A percentile compares a stretch with the other conserved stretches of the same genome.
These are phyloP conservation scores for Endotricha flammealis DNA, from an alignment of 2,888 invertebrate genomes.

Conservation along the genomic window DNA sequence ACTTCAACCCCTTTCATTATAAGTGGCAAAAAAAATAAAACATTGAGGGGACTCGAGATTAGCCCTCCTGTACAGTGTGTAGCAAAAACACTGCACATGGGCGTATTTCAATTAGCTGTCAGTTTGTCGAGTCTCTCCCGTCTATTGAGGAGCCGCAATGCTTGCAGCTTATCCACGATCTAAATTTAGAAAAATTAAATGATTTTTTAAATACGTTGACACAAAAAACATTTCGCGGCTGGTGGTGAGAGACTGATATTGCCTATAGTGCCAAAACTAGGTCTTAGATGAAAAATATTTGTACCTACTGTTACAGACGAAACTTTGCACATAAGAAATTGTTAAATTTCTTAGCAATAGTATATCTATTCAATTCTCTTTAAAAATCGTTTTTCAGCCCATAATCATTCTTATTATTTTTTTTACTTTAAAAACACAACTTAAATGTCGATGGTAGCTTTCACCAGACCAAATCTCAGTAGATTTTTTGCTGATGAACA, in stretches of 20 bases:
- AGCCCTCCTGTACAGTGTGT: constrained; percentile 52
- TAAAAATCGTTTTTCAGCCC: constrained; percentile 22
- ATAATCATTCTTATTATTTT: neutral
- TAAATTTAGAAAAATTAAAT: no score
- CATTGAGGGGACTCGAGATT: constrained; percentile 56
- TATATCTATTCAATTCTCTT: constrained; percentile 1
- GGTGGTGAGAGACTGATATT: no score
- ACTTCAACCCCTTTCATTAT: constrained; percentile 49
- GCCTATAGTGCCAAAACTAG: no score
- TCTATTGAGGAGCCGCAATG: constrained; percentile 26
- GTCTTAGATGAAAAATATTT: no score
- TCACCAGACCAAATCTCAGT: constrained; percentile 34
- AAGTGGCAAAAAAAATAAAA: constrained; percentile 46
- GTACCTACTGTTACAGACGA: no score
- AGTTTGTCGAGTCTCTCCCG: constrained; percentile 67
- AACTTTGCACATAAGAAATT: no score
- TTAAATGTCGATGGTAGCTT: no score
- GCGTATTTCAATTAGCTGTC: constrained; percentile 77
- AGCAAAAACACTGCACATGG: constrained; percentile 72
- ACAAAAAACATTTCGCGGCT: no score
- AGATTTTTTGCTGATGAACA: constrained; percentile 45
- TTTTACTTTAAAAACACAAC: no score
- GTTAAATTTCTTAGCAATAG: no score
- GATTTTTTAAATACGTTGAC: no score
- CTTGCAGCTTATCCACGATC: no score